Percentiles rank a stretch among this genome's conserved stretches.
Evolutionary conservation across 2,888 invertebrate species (phyloP).

Genomic region (Linnaemya vulpina): DNA sequence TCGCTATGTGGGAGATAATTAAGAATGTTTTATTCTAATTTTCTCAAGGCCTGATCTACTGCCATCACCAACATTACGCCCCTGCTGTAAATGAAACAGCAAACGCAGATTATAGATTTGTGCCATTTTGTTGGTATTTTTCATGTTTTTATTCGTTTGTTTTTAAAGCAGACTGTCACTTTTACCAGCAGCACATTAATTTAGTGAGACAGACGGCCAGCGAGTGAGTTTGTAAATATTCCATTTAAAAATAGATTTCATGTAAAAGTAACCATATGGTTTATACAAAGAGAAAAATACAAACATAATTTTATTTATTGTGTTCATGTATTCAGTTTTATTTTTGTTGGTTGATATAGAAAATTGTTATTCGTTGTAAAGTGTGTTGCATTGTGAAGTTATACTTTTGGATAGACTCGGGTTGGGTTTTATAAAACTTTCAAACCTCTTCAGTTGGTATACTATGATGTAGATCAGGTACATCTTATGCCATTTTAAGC

Average conservation of each 20-base stretch:
- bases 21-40: no score
- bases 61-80: not conserved
- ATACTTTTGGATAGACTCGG: not conserved
- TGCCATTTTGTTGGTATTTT: conserved; percentile 5
- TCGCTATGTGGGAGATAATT: not conserved
- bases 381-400: not conserved
- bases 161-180: not conserved
- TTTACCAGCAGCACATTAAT: not conserved
- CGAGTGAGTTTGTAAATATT: not conserved
- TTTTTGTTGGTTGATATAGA: not conserved
- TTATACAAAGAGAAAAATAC: conserved; percentile 10
- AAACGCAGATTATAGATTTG: conserved; percentile 1
- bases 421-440: no score
- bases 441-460: no score
- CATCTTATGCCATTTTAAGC: no score
- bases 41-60: no score
- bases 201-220: conserved; percentile 6
- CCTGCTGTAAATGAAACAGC: not conserved
- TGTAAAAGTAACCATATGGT: conserved; percentile 47
- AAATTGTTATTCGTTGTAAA: not conserved
- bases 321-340: not conserved
- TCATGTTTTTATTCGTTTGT: not conserved
- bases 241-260: conserved; percentile 48
- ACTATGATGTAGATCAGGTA: no score
- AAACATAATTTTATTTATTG: not conserved